These are phyloP conservation scores for Ormyrus thymus DNA, from an alignment of 2,888 invertebrate species.

Conservation along the genomic window DNA sequence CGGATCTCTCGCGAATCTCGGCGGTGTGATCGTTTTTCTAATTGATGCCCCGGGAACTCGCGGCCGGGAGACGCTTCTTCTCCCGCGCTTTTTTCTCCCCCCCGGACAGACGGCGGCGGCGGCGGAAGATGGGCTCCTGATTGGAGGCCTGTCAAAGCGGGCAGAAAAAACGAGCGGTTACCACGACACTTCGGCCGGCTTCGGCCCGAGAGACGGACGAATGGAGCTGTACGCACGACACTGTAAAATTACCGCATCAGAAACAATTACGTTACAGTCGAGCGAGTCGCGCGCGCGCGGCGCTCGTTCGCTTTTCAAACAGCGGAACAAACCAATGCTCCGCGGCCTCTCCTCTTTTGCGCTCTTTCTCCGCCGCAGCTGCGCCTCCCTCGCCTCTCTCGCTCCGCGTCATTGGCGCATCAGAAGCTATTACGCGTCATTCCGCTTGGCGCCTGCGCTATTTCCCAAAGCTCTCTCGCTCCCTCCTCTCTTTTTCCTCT, in stretches of 20 bases:
- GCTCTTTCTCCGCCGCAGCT: neutral
- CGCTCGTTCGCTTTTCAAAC: neutral
- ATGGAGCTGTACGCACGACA: conserved; percentile 70
- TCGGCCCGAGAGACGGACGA: conserved; percentile 60
- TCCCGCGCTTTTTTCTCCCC: conserved; percentile 39
- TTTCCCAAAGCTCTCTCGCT: conserved; percentile 26
- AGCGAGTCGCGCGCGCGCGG: conserved; percentile 63
- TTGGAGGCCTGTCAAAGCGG: neutral
- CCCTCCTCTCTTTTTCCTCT: neutral
- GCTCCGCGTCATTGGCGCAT: conserved; percentile 17
- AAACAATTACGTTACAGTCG: conserved; percentile 73
- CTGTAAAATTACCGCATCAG: conserved; percentile 75
- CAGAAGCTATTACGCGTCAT: conserved; percentile 22
- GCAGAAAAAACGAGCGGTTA: conserved; percentile 66
- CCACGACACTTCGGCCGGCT: conserved; percentile 61
- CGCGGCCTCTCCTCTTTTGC: conserved; percentile 14
- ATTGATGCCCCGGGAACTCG: conserved; percentile 32
- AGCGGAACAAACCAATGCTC: conserved; percentile 46
- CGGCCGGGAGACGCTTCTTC: conserved; percentile 53
- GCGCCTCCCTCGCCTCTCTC: conserved; percentile 9
- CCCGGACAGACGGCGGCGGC: conserved; percentile 3
- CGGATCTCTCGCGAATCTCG: conserved; percentile 17
- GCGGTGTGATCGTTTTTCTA: conserved; percentile 49
- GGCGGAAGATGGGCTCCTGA: too few relatives aligned
- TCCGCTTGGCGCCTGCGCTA: conserved; percentile 47